Evolutionary conservation across 2,797 vertebrate species (phyloP).

Genomic region (Podarcis lilfordi): DNA sequence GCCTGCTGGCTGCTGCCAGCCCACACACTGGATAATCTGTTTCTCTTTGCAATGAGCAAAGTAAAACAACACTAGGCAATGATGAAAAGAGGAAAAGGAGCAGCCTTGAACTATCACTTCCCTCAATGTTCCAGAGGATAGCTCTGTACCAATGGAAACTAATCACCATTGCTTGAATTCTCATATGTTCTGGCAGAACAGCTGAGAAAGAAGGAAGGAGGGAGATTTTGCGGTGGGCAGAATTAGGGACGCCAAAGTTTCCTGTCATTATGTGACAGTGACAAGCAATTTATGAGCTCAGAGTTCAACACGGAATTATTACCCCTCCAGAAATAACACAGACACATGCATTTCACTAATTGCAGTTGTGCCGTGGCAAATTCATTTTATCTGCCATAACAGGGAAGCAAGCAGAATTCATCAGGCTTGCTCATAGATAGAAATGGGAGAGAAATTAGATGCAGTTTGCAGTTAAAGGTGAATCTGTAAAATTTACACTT

Average conservation of each 20-base stretch:
- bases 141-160: constrained; percentile 54
- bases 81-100: constrained; percentile 60
- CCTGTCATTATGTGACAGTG: constrained; percentile 25
- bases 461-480: too few species aligned
- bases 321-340: constrained; percentile 14
- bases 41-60: constrained; percentile 50
- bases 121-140: constrained; percentile 53
- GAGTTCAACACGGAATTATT: constrained; percentile 29
- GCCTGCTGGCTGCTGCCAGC: constrained; percentile 24
- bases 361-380: not conserved
- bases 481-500: too few species aligned
- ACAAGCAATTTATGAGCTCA: constrained; percentile 42
- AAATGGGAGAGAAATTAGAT: too few species aligned
- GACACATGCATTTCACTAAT: not conserved
- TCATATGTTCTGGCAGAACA: constrained; percentile 24
- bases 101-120: constrained; percentile 67
- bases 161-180: constrained; percentile 68
- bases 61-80: constrained; percentile 58
- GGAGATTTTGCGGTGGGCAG: not conserved
- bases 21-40: constrained; percentile 42
- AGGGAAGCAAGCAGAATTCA: constrained; percentile 1
- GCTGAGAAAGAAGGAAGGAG: constrained; percentile 15
- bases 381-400: not conserved
- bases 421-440: not conserved
- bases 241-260: constrained; percentile 36